Conservation (phyloP, 2,888 invertebrate genomes). For the Shargacucullia verbasci region DNA sequence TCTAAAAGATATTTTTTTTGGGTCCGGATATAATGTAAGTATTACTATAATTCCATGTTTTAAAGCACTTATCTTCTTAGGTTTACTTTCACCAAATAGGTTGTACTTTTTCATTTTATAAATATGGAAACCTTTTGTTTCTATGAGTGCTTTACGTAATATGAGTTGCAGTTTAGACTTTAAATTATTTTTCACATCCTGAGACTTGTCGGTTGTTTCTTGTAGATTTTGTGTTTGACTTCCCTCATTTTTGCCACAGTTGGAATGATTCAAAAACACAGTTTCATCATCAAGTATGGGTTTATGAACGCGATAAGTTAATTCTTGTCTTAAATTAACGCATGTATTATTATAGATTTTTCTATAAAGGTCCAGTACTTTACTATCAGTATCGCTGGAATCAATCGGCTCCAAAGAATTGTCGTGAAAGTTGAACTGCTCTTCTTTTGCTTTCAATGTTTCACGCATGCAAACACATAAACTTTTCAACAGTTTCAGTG, state of each 20-base stretch:
- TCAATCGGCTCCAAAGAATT: slow-evolving; percentile 54
- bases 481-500: slow-evolving; percentile 75
- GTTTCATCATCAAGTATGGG: slow-evolving; percentile 41
- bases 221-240: slow-evolving; percentile 1
- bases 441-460: slow-evolving; percentile 65
- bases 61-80: slow-evolving; percentile 33
- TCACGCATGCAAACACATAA: slow-evolving; percentile 78
- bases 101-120: slow-evolving; percentile 72
- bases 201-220: slow-evolving; percentile 18
- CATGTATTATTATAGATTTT: slow-evolving; percentile 79
- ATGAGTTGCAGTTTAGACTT: slow-evolving; percentile 60
- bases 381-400: slow-evolving; percentile 38
- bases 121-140: slow-evolving; percentile 66
- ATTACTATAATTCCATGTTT: slow-evolving; percentile 72
- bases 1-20: slow-evolving; percentile 25
- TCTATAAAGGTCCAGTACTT: slow-evolving; percentile 68
- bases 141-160: slow-evolving; percentile 70
- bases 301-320: slow-evolving; percentile 59
- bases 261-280: slow-evolving; percentile 43
- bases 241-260: slow-evolving; percentile 46
- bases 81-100: slow-evolving; percentile 61
- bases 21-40: slow-evolving; percentile 66
- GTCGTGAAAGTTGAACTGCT: slow-evolving; percentile 52
- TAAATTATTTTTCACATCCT: slow-evolving; percentile 11
- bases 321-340: slow-evolving; percentile 64